Evolutionary conservation across 1,140 invertebrate species (phyloP).

Genomic region (Idris sp.): DNA sequence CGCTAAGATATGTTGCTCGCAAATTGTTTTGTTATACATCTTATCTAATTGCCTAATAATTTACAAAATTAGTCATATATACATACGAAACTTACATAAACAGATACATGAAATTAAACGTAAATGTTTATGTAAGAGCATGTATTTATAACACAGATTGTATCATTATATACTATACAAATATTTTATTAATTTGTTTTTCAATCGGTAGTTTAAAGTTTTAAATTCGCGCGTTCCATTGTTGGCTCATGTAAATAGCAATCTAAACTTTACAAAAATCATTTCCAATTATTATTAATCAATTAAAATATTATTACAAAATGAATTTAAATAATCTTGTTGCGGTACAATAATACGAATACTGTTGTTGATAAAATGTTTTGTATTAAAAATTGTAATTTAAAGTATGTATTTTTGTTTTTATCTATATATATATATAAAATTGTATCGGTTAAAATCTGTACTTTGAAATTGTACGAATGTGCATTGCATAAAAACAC

Average conservation of each 20-base stretch:
- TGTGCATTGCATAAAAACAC: not conserved
- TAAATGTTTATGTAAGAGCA: constrained; percentile 67
- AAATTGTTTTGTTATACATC: constrained; percentile 74
- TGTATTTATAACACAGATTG: constrained; percentile 66
- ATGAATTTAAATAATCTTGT: too few species aligned
- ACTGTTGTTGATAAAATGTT: too few species aligned
- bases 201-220: constrained; percentile 60
- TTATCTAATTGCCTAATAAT: constrained; percentile 70
- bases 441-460: too few species aligned
- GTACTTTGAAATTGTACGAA: too few species aligned
- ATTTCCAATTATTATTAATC: too few species aligned
- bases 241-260: constrained; percentile 8
- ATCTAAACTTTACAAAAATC: too few species aligned
- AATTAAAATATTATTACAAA: too few species aligned
- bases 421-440: too few species aligned
- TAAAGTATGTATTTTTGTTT: too few species aligned
- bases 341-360: too few species aligned
- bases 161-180: constrained; percentile 74
- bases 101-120: constrained; percentile 54
- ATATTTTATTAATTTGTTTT: constrained; percentile 60
- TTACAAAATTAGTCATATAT: constrained; percentile 70
- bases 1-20: constrained; percentile 77
- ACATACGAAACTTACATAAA: constrained; percentile 62
- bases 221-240: constrained; percentile 48
- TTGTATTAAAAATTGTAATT: too few species aligned